A percentile compares a stretch with the other conserved stretches of the same genome.
These are phyloP conservation scores for Deilephila elpenor DNA, from an alignment of 2,888 invertebrate species.

Conservation along the genomic window DNA sequence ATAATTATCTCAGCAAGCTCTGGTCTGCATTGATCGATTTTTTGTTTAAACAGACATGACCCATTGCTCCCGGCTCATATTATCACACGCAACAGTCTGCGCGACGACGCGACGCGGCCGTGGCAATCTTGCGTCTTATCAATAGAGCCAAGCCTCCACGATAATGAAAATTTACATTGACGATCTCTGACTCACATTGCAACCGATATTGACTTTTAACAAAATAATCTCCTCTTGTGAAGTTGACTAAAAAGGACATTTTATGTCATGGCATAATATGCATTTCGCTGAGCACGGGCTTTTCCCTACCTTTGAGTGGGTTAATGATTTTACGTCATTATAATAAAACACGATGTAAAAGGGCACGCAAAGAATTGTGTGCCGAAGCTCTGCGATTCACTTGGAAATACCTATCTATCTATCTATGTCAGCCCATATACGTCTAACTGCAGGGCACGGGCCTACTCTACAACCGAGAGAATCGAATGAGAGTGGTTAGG, in stretches of 20 bases:
- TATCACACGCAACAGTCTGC: conserved; percentile 37
- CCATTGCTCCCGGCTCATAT: conserved; percentile 16
- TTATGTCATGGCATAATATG: not conserved
- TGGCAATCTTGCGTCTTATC: conserved; percentile 40
- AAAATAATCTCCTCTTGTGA: too few relatives aligned
- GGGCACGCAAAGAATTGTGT: too few relatives aligned
- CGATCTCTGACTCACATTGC: conserved; percentile 20
- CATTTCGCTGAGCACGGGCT: not conserved
- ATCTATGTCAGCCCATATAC: too few relatives aligned
- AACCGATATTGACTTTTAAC: not conserved
- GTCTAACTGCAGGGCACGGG: too few relatives aligned
- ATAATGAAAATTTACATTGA: conserved; percentile 12
- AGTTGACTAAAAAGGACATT: not conserved
- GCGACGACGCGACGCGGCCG: conserved; percentile 33
- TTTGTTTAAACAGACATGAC: conserved; percentile 26
- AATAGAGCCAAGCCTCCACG: conserved; percentile 51
- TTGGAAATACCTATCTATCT: too few relatives aligned
- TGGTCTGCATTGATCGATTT: not conserved
- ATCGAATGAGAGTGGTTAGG: too few relatives aligned
- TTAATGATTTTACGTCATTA: too few relatives aligned
- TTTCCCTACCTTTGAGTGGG: not conserved
- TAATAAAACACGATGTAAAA: too few relatives aligned
- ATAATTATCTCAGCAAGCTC: not conserved
- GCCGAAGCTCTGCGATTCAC: too few relatives aligned
- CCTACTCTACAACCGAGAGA: too few relatives aligned